Percentiles rank a stretch among this genome's conserved stretches.
Evolutionary conservation across 1,140 invertebrate genomes (phyloP).

Genomic region (Drosophila bocqueti): DNA sequence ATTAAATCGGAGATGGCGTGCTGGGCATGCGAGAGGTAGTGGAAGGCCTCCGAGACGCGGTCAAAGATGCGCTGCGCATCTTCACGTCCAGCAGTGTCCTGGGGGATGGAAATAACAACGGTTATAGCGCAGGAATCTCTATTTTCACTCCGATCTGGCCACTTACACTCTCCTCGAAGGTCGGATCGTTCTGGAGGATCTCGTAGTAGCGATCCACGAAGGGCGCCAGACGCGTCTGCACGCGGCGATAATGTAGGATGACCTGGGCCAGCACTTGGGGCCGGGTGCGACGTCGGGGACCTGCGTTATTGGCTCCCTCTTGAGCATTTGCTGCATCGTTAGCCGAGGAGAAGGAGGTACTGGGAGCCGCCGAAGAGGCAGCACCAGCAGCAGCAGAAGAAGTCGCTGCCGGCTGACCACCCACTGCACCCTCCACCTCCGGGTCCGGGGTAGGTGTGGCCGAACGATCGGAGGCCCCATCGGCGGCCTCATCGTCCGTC

Average conservation of each 20-base stretch:
- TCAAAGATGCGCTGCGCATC: conserved; percentile 89
- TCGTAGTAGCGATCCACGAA: conserved; percentile 88
- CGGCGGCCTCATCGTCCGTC: conserved; percentile 62
- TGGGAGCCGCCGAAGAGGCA: conserved; percentile 4
- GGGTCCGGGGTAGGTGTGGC: conserved; percentile 32
- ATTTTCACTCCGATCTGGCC: too few relatives aligned
- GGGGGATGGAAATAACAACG: conserved; percentile 25
- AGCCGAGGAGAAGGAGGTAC: neutral
- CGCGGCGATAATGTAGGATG: conserved; percentile 87
- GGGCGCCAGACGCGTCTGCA: conserved; percentile 88
- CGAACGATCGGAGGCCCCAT: conserved; percentile 41
- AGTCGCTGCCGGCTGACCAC: conserved; percentile 9
- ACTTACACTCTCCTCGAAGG: conserved; percentile 86
- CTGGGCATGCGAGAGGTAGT: conserved; percentile 93
- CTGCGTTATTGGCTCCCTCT: conserved; percentile 20
- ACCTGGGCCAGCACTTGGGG: conserved; percentile 87
- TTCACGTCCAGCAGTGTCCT: conserved; percentile 85
- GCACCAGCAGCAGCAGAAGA: neutral
- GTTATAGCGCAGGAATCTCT: neutral
- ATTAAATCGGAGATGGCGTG: conserved; percentile 95
- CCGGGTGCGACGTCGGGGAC: conserved; percentile 84
- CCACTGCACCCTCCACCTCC: conserved; percentile 34
- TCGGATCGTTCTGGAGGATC: conserved; percentile 87
- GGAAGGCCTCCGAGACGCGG: conserved; percentile 91
- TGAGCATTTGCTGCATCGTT: too few relatives aligned